A percentile compares a stretch with the other conserved stretches of the same genome.
These are phyloP conservation scores for Corydoras maculifer DNA, from an alignment of 2,113 vertebrate species.

Conservation along the genomic window DNA sequence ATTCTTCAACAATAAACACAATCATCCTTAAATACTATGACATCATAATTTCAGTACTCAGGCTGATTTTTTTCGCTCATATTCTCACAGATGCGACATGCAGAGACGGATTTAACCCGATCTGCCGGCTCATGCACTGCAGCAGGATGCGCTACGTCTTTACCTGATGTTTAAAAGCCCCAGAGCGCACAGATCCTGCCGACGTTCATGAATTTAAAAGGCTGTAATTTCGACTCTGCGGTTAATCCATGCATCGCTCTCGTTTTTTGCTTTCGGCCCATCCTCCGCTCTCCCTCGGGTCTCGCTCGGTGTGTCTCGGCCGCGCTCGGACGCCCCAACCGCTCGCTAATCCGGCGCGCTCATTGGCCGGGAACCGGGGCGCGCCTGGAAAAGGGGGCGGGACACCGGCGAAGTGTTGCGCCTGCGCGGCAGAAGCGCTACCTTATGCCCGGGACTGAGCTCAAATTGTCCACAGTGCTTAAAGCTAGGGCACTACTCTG, in stretches of 20 bases:
- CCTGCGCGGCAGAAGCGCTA: constrained; percentile 22
- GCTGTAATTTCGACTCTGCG: not conserved
- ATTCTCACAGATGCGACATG: no score
- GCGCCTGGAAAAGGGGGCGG: constrained; percentile 24
- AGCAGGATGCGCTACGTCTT: not conserved
- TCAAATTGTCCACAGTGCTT: not conserved
- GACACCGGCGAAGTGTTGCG: constrained; percentile 1
- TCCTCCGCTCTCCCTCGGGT: not conserved
- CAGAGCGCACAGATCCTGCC: not conserved
- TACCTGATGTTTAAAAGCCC: not conserved
- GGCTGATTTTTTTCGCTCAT: no score
- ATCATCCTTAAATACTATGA: no score
- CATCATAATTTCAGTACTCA: no score
- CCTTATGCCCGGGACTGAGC: not conserved
- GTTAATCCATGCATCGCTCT: constrained; percentile 4
- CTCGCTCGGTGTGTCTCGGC: constrained; percentile 14
- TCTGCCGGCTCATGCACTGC: no score
- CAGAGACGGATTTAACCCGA: no score
- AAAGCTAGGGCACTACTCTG: not conserved
- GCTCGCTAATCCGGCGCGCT: constrained; percentile 23
- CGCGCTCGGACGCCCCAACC: constrained; percentile 6
- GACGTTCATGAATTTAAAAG: not conserved
- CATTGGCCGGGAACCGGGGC: constrained; percentile 42
- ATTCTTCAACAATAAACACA: no score
- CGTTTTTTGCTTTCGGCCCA: not conserved